A percentile compares a stretch with the other conserved stretches of the same genome.
phyloP scores from a whole-genome alignment of 2,797 vertebrate species.

The Catostomus latipinnis region DNA sequence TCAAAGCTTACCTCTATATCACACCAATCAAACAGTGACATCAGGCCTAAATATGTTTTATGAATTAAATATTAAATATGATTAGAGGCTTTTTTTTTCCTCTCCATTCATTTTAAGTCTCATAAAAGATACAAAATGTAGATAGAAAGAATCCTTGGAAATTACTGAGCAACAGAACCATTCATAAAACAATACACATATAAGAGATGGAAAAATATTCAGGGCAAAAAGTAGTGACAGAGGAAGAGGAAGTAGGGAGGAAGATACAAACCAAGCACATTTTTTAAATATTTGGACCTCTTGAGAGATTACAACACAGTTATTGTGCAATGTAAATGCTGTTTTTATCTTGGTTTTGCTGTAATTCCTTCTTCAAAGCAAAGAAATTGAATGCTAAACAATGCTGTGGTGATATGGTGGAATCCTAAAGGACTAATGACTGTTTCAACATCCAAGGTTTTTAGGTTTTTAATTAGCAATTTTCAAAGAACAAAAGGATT shows the following conservation, averaged over 20 bases:
- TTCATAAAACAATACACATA: not conserved
- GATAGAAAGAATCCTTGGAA: too few relatives aligned
- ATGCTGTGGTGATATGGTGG: too few relatives aligned
- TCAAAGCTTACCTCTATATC: conserved; percentile 57
- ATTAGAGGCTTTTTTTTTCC: not conserved
- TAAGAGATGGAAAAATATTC: not conserved
- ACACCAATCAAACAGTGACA: conserved; percentile 55
- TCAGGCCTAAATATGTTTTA: conserved; percentile 24
- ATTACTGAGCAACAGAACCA: conserved; percentile 5
- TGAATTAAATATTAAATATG: conserved; percentile 31
- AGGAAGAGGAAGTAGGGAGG: conserved; percentile 2
- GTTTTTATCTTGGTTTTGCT: not conserved
- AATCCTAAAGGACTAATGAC: not conserved
- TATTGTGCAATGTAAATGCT: not conserved
- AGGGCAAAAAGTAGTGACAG: conserved; percentile 1
- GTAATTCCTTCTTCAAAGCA: not conserved
- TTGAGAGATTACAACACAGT: conserved; percentile 22
- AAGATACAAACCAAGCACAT: conserved; percentile 13
- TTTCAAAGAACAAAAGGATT: conserved; percentile 35
- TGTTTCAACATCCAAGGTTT: not conserved
- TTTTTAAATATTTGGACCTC: not conserved
- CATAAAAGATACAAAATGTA: not conserved
- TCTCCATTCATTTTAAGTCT: not conserved
- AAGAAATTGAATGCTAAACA: not conserved
- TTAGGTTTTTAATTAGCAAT: conserved; percentile 33